Percentiles rank a stretch among this genome's conserved stretches.
These are phyloP conservation scores for Athetis lepigone DNA, from an alignment of 2,888 invertebrate genomes.

Conservation along the genomic window DNA sequence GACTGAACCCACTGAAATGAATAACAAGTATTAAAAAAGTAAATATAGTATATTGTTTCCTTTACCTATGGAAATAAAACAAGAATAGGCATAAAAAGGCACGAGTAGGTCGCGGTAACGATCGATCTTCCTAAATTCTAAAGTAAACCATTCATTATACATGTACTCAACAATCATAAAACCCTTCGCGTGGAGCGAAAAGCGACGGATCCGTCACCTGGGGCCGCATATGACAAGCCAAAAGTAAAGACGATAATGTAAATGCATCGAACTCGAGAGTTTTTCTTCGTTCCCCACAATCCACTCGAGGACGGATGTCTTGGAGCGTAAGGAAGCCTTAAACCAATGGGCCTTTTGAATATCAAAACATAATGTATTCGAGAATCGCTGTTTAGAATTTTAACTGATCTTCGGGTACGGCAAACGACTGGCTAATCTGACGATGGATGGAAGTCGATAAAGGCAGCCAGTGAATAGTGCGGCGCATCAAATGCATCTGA, in stretches of 20 bases:
- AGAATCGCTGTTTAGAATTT: constrained; percentile 50
- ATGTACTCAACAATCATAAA: constrained; percentile 64
- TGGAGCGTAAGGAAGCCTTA: constrained; percentile 70
- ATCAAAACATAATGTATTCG: constrained; percentile 50
- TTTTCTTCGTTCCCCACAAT: constrained; percentile 71
- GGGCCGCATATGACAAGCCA: constrained; percentile 71
- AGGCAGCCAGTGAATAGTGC: constrained; percentile 76
- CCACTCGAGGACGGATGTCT: constrained; percentile 68
- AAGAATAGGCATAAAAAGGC: constrained; percentile 1
- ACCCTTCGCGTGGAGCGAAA: constrained; percentile 62
- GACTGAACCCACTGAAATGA: not conserved
- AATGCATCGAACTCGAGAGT: constrained; percentile 72
- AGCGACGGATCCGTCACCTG: constrained; percentile 66
- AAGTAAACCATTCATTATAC: constrained; percentile 62
- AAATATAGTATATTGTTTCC: not conserved
- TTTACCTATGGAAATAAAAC: not conserved
- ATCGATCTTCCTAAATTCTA: constrained; percentile 58
- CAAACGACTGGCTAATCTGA: constrained; percentile 73
- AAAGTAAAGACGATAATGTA: constrained; percentile 77
- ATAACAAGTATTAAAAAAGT: not conserved
- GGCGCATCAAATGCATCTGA: constrained; percentile 77
- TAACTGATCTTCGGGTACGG: constrained; percentile 51
- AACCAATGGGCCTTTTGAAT: constrained; percentile 58
- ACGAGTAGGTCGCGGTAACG: constrained; percentile 15
- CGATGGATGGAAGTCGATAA: constrained; percentile 75